Base-by-base conservation (phyloP, 2,888 invertebrate genomes). In the Lithophane socia region DNA sequence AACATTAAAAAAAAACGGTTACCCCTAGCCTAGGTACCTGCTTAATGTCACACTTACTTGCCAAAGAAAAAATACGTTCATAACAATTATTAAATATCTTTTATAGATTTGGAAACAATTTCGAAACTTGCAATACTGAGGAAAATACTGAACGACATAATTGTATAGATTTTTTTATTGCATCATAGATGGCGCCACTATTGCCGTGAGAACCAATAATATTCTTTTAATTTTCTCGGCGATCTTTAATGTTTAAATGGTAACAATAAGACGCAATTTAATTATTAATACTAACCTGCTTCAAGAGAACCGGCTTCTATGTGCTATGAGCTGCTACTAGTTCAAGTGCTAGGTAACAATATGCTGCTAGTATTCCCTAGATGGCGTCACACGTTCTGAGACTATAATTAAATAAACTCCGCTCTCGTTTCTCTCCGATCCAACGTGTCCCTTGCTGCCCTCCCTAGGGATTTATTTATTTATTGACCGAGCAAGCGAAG, bases 101-200 rank as follows among this genome's bases (percentile, higher is more conserved):
- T 16, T 9, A n/a, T 54, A 21, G 3, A 21, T 61, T 52, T 54
- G 52, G 21, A 52, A 49, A 1, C 10, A 7, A 54, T 69, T 77
- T 70, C 2, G 21, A 63, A 56, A 42, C 52, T 49, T 21, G 77
- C 78, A 77, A 77, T 49, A 77, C 63, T 56, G 61, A 47, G 2
- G 3, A 56, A 52, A n/a, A 44, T 13, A 68, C n/a, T 60, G 24
- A 52, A 52, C 16, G 44, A 44, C 29, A n/a, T 66, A 18, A 24
- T 47, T 13, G 9, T 29, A 29, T 47, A 56, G 24, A 49, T 74
- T 74, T 16, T 24, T 49, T 75, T 42, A 66, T 52, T 24, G 9
- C 1, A 58, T 12, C 56, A 75, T 16, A 76, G 75, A 76, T 76
- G 66, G 58, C 49, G 76, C 49, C 2, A 42, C 42, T 24, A n/a